Base-by-base conservation (phyloP, 2,113 vertebrate genomes). In the Alaudala cheleensis region DNA sequence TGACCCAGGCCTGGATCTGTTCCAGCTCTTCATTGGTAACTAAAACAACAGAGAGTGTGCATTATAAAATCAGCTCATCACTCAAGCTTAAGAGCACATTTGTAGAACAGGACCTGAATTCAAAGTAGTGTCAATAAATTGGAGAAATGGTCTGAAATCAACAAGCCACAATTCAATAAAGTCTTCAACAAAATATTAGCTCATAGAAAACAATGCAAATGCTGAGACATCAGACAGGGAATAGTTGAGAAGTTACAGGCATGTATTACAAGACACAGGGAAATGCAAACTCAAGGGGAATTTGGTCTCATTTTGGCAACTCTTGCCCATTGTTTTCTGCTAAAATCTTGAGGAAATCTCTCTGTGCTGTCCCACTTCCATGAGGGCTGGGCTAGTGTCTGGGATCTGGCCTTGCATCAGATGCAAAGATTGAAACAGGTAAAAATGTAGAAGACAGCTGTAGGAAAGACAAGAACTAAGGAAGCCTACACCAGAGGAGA, bases 61-160 rank as follows among this genome's bases (percentile, higher is more conserved):
- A 69, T 88, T 88, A 37, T 42, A 72, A 57, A 81, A 92, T n/a
- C 83, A 54, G 62, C 76, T 70, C 31, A 70, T 78, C 50, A 49
- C n/a, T 79, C 78, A 10, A 4, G 66, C 12, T 61, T n/a, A 65
- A 65, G 16, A 84, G 47, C 54, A 66, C 21, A 22, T 50, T 58
- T 71, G 50, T 78, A 62, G 56, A 65, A 57, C 6, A 42, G 31
- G 29, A 78, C 11, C 15, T 19, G 56, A 91, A 94, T 91, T 84
- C 72, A 66, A 81, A 94, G n/a, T 15, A 50, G n/a, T 11, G 34
- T 54, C 67, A 73, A 22, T 81, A 86, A 81, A 78, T 22, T 29
- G 60, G 29, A 86, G 66, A 88, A 87, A 81, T 45, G 11, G 20
- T 61, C 64, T 86, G 42, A 88, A 88, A 73, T 51, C 42, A 74